These are phyloP conservation scores for Pteruthius melanotis DNA, from an alignment of 2,113 vertebrate genomes.

Conservation along the genomic window DNA sequence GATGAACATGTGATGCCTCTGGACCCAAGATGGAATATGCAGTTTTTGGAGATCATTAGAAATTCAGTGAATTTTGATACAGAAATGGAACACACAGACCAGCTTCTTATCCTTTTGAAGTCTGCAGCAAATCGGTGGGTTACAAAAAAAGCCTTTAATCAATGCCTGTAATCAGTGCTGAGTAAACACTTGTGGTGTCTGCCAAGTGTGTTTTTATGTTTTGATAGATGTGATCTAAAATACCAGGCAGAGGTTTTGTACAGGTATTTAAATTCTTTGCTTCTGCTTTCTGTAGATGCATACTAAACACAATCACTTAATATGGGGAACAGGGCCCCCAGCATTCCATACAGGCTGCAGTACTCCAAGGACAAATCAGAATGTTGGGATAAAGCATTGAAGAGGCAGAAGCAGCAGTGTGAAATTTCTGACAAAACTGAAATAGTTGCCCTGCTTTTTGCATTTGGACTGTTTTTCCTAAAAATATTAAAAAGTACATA, in stretches of 20 bases:
- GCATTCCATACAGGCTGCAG: neutral
- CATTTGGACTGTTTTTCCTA: neutral
- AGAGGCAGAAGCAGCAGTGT: neutral
- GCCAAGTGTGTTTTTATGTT: neutral
- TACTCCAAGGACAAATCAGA: neutral
- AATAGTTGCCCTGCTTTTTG: neutral
- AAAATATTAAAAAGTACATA: neutral
- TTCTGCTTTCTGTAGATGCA: neutral
- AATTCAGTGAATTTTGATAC: conserved; percentile 89
- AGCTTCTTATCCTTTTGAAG: conserved; percentile 85
- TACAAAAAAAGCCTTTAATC: neutral
- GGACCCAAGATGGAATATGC: conserved; percentile 97
- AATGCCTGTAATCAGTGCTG: neutral
- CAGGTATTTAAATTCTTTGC: neutral
- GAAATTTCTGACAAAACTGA: neutral
- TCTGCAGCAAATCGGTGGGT: conserved; percentile 87
- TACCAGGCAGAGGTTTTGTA: neutral
- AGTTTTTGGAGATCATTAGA: conserved; percentile 88
- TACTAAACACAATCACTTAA: neutral
- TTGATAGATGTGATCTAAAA: neutral
- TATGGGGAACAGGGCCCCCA: neutral
- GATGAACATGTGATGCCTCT: conserved; percentile 89
- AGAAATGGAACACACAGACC: conserved; percentile 78
- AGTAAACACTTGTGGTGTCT: neutral
- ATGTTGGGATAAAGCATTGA: neutral